Base-by-base conservation (phyloP, 2,113 vertebrate genomes). In the Brachyhypopomus occidentalis region DNA sequence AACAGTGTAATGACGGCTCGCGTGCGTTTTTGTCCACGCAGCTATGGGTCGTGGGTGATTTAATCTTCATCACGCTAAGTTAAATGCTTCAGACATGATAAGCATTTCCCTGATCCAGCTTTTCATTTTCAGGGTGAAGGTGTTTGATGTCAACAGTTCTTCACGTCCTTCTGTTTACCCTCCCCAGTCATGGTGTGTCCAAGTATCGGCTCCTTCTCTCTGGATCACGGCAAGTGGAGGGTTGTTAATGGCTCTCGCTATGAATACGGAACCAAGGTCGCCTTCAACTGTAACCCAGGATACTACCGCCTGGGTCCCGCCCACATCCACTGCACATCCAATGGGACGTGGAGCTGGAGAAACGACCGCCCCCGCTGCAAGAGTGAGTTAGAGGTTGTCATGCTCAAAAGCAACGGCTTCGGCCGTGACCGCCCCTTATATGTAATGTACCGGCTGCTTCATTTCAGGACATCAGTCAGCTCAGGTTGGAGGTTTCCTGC, bases 241-340 rank as follows among this genome's bases (percentile, higher is more conserved):
- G 96, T 99, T 72, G 96, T 98, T 76, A 98, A 98, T 82, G 97
- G 97, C 20, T 98, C 97, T 1, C 96, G 97, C 85, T 98, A 98
- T 12, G 97, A 99, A 74, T 99, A 94, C 63, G 93, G 96, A 88
- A 98, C 97, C 45, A 98, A 96, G 91, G 96, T 98, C 2, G 95
- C 98, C 85, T 98, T 99, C 88, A 96, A 91, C 85, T 99, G 97
- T 88, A 97, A 97, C 88, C 96, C 96, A 55, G 97, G 97, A 19
- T 98, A 96, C 88, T 96, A 96, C 70, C 95, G 97, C 0, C 88
- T 96, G 69, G 97, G 97, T 73, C 97, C 96, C 11, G 95, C 96
- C 84, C 96, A 96, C 72, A 97, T 99, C 0, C 95, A 96, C 84
- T 99, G 97, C 78, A 93, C 96, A 83, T 89, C 97, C 82, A 98